Evolutionary conservation across 1,140 invertebrate species (phyloP), one percentile per base, ranked within the genome.

Genomic region (Microplitis mediator): DNA sequence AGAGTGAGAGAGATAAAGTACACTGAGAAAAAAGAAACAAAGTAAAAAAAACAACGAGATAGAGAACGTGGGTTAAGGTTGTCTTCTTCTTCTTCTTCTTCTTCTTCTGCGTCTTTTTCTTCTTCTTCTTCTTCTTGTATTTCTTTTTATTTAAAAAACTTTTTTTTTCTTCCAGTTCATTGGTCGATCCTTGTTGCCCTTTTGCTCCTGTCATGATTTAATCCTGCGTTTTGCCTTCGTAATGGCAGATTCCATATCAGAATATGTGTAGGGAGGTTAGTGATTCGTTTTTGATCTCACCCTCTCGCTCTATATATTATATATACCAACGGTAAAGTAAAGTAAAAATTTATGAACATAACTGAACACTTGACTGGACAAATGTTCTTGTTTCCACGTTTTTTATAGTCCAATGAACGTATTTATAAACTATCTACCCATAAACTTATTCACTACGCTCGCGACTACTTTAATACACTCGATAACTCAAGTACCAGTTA

Each of bases 191-290:
- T 69, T 61, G 58, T 61, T 62, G 39, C 31, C 45, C 60, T 71
- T 62, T 54, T 71, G 56, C 52, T 36, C 65, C 67, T 62, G 68
- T 71, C 65, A 72, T 73, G 74, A 75, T 75, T 75, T 73, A 75
- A 75, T 65, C 71, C 58, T 71, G 62, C 58, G 65, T 66, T 73
- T 73, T 65, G 61, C 65, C 65, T 73, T 73, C 52, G 66, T 69
- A 73, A 72, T 50, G 60, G 74, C 50, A 65, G 35, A 69, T 60
- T 72, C 70, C 35, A 66, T 66, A 60, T 66, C 70, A 72, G 63
- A 66, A n/a, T 54, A 54, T 54, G 13, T 54, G 34, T 50, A 31
- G 64, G 64, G 52, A 56, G 51, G 45, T 50, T 35, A 35, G 23
- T 23, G 54, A 72, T 72, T 60, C 64, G 63, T 66, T 72, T 56